Evolutionary conservation across 2,113 vertebrate genomes (phyloP).

Genomic region (Diglossa brunneiventris): DNA sequence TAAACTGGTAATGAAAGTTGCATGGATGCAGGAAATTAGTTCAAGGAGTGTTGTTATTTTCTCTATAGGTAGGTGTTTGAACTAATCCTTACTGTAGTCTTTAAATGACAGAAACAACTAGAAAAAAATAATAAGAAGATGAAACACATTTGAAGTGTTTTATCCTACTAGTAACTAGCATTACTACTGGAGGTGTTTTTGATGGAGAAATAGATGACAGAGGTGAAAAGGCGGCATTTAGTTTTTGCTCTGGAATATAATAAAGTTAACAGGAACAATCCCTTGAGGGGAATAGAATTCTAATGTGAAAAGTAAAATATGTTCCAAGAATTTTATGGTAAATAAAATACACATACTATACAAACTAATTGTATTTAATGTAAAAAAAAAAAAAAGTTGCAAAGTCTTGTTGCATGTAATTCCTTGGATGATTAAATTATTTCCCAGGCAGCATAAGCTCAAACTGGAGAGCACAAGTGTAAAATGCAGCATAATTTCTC

Average conservation of each 20-base stretch:
- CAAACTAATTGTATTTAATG: neutral
- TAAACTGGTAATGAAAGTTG: neutral
- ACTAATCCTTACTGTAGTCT: neutral
- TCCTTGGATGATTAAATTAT: neutral
- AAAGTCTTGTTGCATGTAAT: neutral
- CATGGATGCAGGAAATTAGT: neutral
- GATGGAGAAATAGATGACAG: neutral
- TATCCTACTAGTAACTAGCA: neutral
- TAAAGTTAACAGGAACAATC: neutral
- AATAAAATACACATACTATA: neutral
- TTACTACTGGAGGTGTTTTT: neutral
- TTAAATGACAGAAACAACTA: neutral
- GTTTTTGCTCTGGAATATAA: neutral
- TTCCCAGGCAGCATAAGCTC: neutral
- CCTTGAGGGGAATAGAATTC: neutral
- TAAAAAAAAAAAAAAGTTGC: neutral
- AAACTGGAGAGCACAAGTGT: neutral
- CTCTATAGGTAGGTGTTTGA: neutral
- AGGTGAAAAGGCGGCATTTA: neutral
- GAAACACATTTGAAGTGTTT: neutral
- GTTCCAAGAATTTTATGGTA: neutral
- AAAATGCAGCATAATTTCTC: neutral
- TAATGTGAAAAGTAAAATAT: neutral
- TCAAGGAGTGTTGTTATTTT: neutral
- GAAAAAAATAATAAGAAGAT: neutral